phyloP scores from a whole-genome alignment of 2,113 vertebrate genomes.

The Leptocoma aspasia region DNA sequence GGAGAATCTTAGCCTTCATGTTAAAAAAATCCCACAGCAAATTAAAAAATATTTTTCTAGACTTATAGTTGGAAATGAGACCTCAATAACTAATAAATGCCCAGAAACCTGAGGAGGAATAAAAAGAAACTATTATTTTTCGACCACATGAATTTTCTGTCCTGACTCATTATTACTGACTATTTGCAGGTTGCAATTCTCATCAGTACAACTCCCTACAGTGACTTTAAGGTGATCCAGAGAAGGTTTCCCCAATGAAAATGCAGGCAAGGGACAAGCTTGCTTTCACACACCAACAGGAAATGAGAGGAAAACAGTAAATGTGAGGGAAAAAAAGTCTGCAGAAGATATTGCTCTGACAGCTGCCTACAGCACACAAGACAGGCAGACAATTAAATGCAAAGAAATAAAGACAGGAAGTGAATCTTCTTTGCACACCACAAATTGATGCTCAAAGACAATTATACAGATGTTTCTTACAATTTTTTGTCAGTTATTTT shows the following conservation, averaged over 20 bases:
- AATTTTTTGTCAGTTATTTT: background rate
- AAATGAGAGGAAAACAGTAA: constrained; percentile 17
- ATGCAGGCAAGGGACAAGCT: background rate
- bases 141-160: background rate
- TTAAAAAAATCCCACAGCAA: background rate
- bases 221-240: background rate
- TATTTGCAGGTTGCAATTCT: background rate
- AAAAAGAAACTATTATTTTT: background rate
- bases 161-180: background rate
- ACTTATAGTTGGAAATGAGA: background rate
- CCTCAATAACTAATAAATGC: background rate
- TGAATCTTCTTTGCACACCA: background rate
- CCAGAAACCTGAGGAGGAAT: background rate
- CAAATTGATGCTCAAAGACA: background rate
- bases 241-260: background rate
- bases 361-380: background rate
- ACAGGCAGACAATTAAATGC: background rate
- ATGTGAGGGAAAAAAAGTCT: background rate
- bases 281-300: background rate
- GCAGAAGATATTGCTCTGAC: background rate
- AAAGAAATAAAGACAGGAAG: background rate
- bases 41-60: background rate
- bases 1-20: background rate
- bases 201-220: background rate
- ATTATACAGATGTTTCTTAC: background rate